phyloP scores from a whole-genome alignment of 2,113 vertebrate genomes.

The Carollia perspicillata region DNA sequence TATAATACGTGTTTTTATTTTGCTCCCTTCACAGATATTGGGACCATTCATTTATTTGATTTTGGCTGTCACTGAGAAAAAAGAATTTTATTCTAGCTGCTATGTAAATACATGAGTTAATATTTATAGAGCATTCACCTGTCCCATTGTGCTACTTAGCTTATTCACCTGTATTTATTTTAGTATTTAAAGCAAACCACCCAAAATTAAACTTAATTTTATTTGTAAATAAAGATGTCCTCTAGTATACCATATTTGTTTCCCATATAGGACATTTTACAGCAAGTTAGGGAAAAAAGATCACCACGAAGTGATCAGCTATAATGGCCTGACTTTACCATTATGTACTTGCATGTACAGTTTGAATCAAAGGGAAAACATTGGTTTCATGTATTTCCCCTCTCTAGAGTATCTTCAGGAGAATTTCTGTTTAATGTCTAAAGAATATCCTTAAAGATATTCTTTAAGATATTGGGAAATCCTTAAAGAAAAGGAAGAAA shows the following conservation, averaged over 20 bases:
- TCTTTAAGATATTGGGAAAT: too few relatives aligned
- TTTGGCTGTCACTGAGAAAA: too few relatives aligned
- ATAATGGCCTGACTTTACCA: background rate
- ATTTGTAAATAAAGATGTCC: background rate
- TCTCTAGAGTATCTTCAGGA: background rate
- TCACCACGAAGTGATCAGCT: background rate
- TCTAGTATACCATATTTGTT: background rate
- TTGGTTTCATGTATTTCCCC: background rate
- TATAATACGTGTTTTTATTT: too few relatives aligned
- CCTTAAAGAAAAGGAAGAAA: too few relatives aligned
- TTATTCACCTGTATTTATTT: background rate
- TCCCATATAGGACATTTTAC: background rate
- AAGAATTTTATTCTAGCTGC: background rate
- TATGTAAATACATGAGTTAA: too few relatives aligned
- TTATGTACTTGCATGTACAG: too few relatives aligned
- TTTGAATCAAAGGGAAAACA: background rate
- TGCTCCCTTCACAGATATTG: too few relatives aligned
- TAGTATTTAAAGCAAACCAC: background rate
- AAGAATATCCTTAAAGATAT: too few relatives aligned
- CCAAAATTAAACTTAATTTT: background rate
- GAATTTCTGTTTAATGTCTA: background rate
- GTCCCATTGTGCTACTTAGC: too few relatives aligned
- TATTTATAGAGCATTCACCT: too few relatives aligned
- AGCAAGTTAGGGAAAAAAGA: background rate
- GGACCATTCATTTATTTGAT: too few relatives aligned